Evolutionary conservation across 2,113 vertebrate genomes (phyloP), one percentile per base, ranked within the genome.

Genomic region (Heloderma charlesbogerti): DNA sequence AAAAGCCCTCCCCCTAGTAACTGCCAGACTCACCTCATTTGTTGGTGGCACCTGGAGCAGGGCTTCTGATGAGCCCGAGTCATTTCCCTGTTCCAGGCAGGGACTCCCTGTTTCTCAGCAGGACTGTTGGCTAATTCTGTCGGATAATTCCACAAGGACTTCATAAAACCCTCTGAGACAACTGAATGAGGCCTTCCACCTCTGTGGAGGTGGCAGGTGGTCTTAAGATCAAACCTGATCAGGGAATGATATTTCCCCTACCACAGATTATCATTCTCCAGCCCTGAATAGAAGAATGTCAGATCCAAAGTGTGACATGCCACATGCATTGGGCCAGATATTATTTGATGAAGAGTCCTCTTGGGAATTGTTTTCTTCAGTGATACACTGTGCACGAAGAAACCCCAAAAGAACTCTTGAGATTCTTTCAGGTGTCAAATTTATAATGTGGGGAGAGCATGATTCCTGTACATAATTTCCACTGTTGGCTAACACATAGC

Each of bases 351-450:
- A 48, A 43, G 6, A 48, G 29, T 43, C 37, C 60, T 84, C 13
- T 10, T 43, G 40, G 31, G 66, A 3, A 72, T 48, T 16, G 29
- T n/a, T 72, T 86, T 72, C 31, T 8, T 34, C 34, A 37, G 31
- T n/a, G 31, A 51, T 45, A 72, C 5, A 7, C 5, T 34, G 45
- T 51, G 31, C 43, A 34, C 45, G 51, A n/a, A 72, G 72, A 51
- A 48, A 74, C 10, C 12, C 18, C 5, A 63, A 83, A 85, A 69
- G 27, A 37, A 84, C 29, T 63, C 74, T 45, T 66, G 45, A 66
- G 48, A 83, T 72, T 69, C 67, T 82, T 82, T 83, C 88, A 74
- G 80, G 66, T 82, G 51, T 69, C 88, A 79, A 81, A 69, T 88
- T 81, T 80, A 88, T 81, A 71, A 81, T 40, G 37, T 74, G 79